A percentile compares a stretch with the other conserved stretches of the same genome.
Evolutionary conservation across 2,113 vertebrate species (phyloP).

Genomic region (Gulo gulo): DNA sequence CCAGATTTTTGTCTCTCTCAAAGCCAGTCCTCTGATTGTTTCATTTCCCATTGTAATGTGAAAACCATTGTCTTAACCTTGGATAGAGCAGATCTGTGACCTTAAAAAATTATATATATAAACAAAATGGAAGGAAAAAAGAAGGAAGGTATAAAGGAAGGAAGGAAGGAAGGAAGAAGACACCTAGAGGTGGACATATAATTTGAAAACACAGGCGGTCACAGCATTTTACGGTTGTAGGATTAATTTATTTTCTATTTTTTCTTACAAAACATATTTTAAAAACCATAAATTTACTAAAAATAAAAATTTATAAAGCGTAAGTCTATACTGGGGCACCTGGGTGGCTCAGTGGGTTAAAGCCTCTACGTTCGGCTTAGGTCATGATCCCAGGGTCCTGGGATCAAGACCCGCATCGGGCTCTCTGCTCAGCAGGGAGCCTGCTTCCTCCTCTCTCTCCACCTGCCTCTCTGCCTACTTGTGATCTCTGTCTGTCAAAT

Average conservation of each 20-base stretch:
- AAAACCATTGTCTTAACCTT: neutral
- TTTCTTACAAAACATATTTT: neutral
- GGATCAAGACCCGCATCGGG: too few species aligned
- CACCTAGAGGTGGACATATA: fast-evolving
- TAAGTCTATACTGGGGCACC: neutral
- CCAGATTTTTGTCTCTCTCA: neutral
- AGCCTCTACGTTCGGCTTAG: too few species aligned
- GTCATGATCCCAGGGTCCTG: too few species aligned
- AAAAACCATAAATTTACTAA: neutral
- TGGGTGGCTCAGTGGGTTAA: too few species aligned
- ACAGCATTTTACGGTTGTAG: neutral
- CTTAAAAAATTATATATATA: neutral
- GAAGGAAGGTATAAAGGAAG: fast-evolving
- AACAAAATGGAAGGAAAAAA: neutral
- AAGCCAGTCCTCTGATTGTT: neutral
- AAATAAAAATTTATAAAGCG: neutral
- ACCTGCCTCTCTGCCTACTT: too few species aligned
- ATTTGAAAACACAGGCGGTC: neutral
- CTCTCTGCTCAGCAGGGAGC: too few species aligned
- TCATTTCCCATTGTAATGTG: neutral
- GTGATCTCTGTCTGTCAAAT: too few species aligned
- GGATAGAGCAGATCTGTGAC: neutral
- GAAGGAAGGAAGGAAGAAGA: too few species aligned
- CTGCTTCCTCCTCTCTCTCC: too few species aligned
- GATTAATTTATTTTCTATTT: neutral